A percentile compares a stretch with the other conserved stretches of the same genome.
phyloP scores from a whole-genome alignment of 1,140 invertebrate species.

The Drosophila novamexicana region DNA sequence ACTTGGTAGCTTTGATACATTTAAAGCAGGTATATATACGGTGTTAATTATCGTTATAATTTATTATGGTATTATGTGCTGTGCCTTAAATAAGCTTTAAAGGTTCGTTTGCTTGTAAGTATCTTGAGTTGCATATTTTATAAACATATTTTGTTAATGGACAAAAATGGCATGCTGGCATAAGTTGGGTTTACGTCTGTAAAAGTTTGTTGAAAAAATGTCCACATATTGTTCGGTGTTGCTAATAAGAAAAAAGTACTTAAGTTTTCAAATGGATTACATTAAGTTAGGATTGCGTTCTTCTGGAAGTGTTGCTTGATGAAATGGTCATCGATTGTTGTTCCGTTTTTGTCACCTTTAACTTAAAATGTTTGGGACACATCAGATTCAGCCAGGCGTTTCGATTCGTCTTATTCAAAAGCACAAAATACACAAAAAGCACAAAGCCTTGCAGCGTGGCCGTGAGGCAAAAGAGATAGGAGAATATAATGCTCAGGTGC shows the following conservation, averaged over 20 bases:
- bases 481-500: conserved; percentile 85
- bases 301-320: conserved; percentile 8
- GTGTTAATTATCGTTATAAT: too few species aligned
- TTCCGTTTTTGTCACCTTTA: conserved; percentile 9
- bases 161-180: too few species aligned
- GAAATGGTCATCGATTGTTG: conserved; percentile 24
- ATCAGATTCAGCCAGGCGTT: conserved; percentile 84
- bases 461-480: conserved; percentile 87
- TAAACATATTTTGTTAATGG: too few species aligned
- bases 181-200: too few species aligned
- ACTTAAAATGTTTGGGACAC: not conserved
- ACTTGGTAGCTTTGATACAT: not conserved
- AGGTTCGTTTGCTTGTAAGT: too few species aligned
- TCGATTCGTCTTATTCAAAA: conserved; percentile 86
- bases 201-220: too few species aligned
- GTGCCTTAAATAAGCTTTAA: too few species aligned
- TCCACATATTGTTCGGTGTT: too few species aligned
- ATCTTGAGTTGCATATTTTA: too few species aligned
- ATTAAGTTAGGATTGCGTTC: not conserved
- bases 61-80: too few species aligned
- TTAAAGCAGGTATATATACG: too few species aligned
- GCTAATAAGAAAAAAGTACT: too few species aligned
- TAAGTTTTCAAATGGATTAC: not conserved
- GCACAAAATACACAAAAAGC: conserved; percentile 88
- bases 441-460: conserved; percentile 88